Evolutionary conservation across 64 coral and sea anemone species (phyloP).

Genomic region (Anthopleura sola): DNA sequence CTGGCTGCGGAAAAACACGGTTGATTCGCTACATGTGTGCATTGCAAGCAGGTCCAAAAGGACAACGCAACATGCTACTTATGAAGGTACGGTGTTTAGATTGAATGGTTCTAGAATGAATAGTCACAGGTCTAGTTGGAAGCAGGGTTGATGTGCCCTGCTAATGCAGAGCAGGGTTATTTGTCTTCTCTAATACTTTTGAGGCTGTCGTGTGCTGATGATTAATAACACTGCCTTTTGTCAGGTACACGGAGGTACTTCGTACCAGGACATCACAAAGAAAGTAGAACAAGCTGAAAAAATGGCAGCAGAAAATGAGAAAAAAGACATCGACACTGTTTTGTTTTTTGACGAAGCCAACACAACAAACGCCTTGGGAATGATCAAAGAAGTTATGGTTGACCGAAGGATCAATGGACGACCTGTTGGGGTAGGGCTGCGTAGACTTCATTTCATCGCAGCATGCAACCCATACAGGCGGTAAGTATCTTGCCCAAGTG

Average conservation of each 20-base stretch:
- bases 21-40: slow-evolving; percentile 87
- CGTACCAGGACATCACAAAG: slow-evolving; percentile 56
- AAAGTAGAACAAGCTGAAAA: slow-evolving; percentile 73
- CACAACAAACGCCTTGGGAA: slow-evolving; percentile 68
- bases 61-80: slow-evolving; percentile 64
- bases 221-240: no score
- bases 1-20: slow-evolving; percentile 82
- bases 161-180: no score
- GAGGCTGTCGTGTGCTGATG: no score
- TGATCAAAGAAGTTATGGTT: slow-evolving; percentile 92
- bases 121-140: no score
- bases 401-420: slow-evolving; percentile 61
- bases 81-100: slow-evolving; percentile 63
- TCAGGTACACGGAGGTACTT: slow-evolving; percentile 75
- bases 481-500: background rate
- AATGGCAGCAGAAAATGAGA: slow-evolving; percentile 57
- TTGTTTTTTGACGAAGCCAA: slow-evolving; percentile 85
- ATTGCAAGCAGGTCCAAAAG: slow-evolving; percentile 47
- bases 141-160: no score
- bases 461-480: slow-evolving; percentile 81
- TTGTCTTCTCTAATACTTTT: no score
- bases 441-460: slow-evolving; percentile 74
- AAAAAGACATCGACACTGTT: slow-evolving; percentile 64
- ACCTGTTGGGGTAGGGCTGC: slow-evolving; percentile 42
- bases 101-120: no score